Conservation (phyloP, 2,113 vertebrate species). For the Malaclemys terrapin region DNA sequence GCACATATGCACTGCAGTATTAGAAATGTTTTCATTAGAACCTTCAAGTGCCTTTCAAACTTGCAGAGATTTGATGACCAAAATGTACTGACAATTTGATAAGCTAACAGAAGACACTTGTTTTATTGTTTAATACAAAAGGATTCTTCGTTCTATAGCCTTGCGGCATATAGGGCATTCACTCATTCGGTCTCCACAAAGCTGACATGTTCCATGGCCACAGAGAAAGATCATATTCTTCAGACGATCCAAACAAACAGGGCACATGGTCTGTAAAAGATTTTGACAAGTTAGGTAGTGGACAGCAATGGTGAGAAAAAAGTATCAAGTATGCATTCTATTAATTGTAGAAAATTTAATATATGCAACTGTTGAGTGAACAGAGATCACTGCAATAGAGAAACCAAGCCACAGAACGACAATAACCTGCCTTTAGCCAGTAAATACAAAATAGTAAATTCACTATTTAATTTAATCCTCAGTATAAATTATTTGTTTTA, state of each 20-base stretch:
- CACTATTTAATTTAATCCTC: not conserved
- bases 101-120: slow-evolving; percentile 30
- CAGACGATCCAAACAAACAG: slow-evolving; percentile 97
- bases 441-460: not conserved
- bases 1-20: slow-evolving; percentile 62
- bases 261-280: slow-evolving; percentile 95
- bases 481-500: not conserved
- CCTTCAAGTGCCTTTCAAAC: slow-evolving; percentile 42
- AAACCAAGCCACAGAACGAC: not conserved
- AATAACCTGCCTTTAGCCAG: not conserved
- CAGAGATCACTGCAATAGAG: not conserved
- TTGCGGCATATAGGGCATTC: slow-evolving; percentile 99
- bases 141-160: slow-evolving; percentile 96
- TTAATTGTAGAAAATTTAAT: not conserved
- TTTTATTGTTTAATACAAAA: slow-evolving; percentile 88
- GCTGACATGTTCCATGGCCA: slow-evolving; percentile 97
- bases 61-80: slow-evolving; percentile 20
- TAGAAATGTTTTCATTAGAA: slow-evolving; percentile 70
- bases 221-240: slow-evolving; percentile 99
- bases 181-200: slow-evolving; percentile 98
- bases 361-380: accelerated
- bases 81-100: slow-evolving; percentile 16
- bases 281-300: slow-evolving; percentile 24
- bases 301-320: not conserved
- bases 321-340: not conserved